Conservation (phyloP, 2,888 invertebrate species). For the Myathropa florea region DNA sequence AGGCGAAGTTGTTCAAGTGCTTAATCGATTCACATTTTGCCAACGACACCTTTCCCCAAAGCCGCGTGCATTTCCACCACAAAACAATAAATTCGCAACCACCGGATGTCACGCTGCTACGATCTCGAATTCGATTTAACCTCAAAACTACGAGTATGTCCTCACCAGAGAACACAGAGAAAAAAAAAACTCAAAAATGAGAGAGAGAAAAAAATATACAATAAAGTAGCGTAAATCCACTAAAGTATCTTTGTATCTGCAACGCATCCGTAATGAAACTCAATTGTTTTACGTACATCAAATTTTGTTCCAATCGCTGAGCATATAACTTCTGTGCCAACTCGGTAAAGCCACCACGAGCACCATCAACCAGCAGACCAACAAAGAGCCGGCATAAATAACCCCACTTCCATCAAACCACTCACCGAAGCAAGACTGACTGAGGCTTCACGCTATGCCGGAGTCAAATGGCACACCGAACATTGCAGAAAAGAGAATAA, state of each 20-base stretch:
- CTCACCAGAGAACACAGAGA: neutral
- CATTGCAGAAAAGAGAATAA: conserved; percentile 8
- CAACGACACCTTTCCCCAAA: neutral
- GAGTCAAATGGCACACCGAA: conserved; percentile 53
- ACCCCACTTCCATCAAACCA: conserved; percentile 59
- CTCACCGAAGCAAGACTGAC: conserved; percentile 59
- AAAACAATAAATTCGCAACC: neutral
- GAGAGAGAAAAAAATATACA: neutral
- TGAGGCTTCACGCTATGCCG: conserved; percentile 53
- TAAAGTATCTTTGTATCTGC: conserved; percentile 31
- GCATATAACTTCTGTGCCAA: conserved; percentile 37
- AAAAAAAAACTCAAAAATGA: neutral
- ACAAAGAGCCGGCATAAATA: conserved; percentile 59
- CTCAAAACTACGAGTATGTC: conserved; percentile 3
- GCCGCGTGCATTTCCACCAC: too few relatives aligned
- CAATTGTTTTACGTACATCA: conserved; percentile 59
- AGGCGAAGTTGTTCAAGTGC: too few relatives aligned
- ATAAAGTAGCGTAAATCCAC: neutral
- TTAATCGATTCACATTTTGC: too few relatives aligned
- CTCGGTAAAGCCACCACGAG: neutral
- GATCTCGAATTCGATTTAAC: conserved; percentile 13
- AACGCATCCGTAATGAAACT: conserved; percentile 53
- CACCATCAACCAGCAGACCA: neutral
- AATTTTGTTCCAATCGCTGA: conserved; percentile 63
- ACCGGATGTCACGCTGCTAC: conserved; percentile 32